phyloP scores from a whole-genome alignment of 2,113 vertebrate genomes.

The Syngnathus scovelli region DNA sequence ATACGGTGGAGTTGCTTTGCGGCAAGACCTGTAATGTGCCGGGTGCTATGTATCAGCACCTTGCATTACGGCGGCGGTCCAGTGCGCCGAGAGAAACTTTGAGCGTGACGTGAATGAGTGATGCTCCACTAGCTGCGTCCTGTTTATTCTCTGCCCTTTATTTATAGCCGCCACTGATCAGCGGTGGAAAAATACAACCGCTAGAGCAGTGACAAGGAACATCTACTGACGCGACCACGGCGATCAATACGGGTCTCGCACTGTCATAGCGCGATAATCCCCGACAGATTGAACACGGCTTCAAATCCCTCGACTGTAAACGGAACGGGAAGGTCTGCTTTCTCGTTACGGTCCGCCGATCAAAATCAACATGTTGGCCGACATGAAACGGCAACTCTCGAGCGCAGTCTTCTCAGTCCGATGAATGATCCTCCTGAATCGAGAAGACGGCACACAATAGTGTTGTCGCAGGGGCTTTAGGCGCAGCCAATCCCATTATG shows the following conservation, averaged over 20 bases:
- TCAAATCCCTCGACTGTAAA: background rate
- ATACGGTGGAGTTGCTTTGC: conserved; percentile 7
- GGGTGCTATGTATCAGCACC: background rate
- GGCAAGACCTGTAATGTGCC: background rate
- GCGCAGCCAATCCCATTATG: background rate
- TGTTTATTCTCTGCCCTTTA: conserved; percentile 5
- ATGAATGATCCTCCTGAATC: conserved; percentile 1
- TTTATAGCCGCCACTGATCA: background rate
- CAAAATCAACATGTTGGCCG: no score
- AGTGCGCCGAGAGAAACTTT: background rate
- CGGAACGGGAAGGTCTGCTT: background rate
- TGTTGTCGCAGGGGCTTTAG: conserved; percentile 5
- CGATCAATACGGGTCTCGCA: background rate
- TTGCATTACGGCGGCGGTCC: background rate
- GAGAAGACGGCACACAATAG: background rate
- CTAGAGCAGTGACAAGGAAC: background rate
- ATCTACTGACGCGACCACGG: background rate
- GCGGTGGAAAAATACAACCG: background rate
- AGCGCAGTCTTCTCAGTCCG: background rate
- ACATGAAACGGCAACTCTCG: no score
- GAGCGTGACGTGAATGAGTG: conserved; percentile 5
- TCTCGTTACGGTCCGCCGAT: background rate
- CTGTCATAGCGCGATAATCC: background rate
- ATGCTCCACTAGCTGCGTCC: background rate
- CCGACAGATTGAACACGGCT: background rate